Percentiles rank a stretch among this genome's conserved stretches.
These are phyloP conservation scores for Watsonalla cultraria DNA, from an alignment of 2,888 invertebrate genomes.

Conservation along the genomic window DNA sequence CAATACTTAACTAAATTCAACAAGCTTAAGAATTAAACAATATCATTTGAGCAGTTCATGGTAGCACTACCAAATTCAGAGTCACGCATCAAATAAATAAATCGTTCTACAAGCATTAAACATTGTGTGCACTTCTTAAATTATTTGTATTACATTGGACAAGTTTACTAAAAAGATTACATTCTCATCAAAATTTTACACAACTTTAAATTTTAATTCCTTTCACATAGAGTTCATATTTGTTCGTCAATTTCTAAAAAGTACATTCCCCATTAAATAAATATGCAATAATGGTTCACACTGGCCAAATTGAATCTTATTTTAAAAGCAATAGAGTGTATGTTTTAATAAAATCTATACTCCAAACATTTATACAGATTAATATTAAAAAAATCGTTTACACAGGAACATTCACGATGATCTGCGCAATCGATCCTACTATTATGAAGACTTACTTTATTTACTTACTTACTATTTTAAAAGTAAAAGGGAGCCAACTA, in stretches of 20 bases:
- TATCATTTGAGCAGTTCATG: neutral
- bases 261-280: neutral
- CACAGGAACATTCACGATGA: neutral
- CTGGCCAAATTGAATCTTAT: neutral
- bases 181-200: neutral
- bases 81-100: constrained; percentile 13
- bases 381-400: neutral
- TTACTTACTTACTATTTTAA: no score
- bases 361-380: neutral
- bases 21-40: constrained; percentile 5
- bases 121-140: neutral
- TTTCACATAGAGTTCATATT: no score
- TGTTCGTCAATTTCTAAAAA: neutral
- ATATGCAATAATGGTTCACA: neutral
- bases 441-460: no score
- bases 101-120: constrained; percentile 11
- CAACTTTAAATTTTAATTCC: neutral
- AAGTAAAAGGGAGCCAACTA: no score
- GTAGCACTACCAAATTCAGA: constrained; percentile 3
- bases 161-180: neutral
- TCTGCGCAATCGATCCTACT: no score
- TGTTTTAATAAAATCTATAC: no score
- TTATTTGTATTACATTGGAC: neutral
- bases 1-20: constrained; percentile 45
- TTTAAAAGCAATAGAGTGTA: no score